A percentile compares a stretch with the other conserved stretches of the same genome.
Evolutionary conservation across 2,113 vertebrate genomes (phyloP).

Genomic region (Anguilla japonica): DNA sequence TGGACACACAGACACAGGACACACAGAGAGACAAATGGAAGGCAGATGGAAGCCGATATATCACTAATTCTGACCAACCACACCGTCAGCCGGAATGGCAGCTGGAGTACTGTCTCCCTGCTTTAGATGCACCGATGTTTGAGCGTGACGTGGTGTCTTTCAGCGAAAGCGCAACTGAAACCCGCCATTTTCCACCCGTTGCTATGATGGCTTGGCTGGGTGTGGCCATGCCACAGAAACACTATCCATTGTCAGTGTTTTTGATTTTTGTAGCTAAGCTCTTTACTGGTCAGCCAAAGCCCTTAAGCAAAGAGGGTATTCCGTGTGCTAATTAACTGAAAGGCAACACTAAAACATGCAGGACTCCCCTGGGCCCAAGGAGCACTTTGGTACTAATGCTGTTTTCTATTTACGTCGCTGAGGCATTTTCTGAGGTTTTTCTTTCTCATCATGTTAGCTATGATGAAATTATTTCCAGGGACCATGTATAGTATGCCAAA

Average conservation of each 20-base stretch:
- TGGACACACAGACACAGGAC: slow-evolving; percentile 1
- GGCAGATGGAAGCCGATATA: not conserved
- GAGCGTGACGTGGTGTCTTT: not conserved
- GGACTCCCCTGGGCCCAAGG: not conserved
- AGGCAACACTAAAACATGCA: not conserved
- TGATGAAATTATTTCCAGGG: not conserved
- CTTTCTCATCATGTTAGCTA: not conserved
- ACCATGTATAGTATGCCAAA: not conserved
- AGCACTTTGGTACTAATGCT: not conserved
- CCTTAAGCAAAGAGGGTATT: not conserved
- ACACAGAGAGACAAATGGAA: not conserved
- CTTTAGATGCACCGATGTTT: not conserved
- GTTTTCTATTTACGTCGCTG: not conserved
- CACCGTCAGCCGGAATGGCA: not conserved
- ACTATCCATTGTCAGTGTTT: too few species aligned
- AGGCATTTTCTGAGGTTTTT: not conserved
- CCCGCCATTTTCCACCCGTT: too few species aligned
- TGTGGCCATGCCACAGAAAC: too few species aligned
- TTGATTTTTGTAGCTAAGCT: too few species aligned
- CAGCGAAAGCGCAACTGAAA: too few species aligned
- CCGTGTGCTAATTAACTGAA: not conserved
- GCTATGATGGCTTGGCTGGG: too few species aligned
- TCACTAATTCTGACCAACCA: not conserved
- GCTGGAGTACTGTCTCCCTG: not conserved
- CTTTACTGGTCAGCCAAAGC: too few species aligned